Conservation (phyloP, 1,140 invertebrate species). For the Brachionus sp. region DNA sequence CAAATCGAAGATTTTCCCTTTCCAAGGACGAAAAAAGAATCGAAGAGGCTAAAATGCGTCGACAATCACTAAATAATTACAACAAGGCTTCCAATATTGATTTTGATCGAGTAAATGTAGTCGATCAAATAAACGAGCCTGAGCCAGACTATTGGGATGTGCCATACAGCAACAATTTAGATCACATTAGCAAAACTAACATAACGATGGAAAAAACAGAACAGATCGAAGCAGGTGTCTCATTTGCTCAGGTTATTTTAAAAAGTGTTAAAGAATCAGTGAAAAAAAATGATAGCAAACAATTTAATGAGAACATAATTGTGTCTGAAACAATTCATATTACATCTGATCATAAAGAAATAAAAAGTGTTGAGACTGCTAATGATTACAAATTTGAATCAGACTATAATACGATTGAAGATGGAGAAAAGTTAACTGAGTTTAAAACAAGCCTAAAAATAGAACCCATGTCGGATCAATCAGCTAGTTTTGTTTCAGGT, state of each 20-base stretch:
- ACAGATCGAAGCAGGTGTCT: background rate
- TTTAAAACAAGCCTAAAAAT: slow-evolving; percentile 27
- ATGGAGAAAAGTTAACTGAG: background rate
- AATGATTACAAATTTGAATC: background rate
- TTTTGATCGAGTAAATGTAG: background rate
- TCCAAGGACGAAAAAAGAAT: background rate
- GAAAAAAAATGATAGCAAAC: background rate
- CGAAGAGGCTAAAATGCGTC: background rate
- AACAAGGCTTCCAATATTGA: background rate
- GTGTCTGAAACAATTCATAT: background rate
- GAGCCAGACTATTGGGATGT: slow-evolving; percentile 17
- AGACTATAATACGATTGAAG: slow-evolving; percentile 13
- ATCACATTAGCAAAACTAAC: background rate
- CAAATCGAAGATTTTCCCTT: background rate
- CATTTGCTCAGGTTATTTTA: background rate
- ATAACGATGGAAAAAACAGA: background rate
- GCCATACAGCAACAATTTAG: slow-evolving; percentile 1
- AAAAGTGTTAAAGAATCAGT: slow-evolving; percentile 22
- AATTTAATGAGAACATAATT: background rate
- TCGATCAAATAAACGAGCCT: background rate
- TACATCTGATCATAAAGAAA: background rate
- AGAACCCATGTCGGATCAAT: background rate
- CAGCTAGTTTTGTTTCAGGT: background rate
- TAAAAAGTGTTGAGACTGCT: background rate
- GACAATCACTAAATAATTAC: slow-evolving; percentile 1